Evolutionary conservation across 1,140 invertebrate species (phyloP).

Genomic region (Diorhabda carinulata): DNA sequence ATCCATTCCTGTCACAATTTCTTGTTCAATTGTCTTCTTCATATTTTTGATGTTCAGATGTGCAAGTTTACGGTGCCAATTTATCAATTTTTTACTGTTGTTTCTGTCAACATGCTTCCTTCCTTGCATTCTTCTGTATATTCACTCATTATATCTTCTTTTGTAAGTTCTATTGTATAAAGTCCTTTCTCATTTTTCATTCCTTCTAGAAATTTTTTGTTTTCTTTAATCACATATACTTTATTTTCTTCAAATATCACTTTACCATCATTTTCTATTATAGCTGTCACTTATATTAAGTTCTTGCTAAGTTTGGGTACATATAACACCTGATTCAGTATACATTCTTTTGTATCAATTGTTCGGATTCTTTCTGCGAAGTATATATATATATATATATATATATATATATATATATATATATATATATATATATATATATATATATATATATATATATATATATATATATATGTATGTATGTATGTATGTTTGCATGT

Average conservation of each 20-base stretch:
- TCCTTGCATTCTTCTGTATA: not conserved
- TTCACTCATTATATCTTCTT: too few relatives aligned
- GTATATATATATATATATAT: too few relatives aligned
- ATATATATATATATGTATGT: too few relatives aligned
- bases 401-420: too few relatives aligned
- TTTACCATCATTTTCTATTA: constrained; percentile 4
- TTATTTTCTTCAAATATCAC: constrained; percentile 5
- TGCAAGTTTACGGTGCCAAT: constrained; percentile 14
- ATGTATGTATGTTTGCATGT: too few relatives aligned
- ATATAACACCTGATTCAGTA: constrained; percentile 1
- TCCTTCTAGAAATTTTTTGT: constrained; percentile 1
- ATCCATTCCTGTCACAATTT: constrained; percentile 2
- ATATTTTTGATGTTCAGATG: constrained; percentile 14
- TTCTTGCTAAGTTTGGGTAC: not conserved
- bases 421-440: too few relatives aligned
- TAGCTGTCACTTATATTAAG: not conserved
- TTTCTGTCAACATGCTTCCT: constrained; percentile 6
- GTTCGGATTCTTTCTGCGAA: too few relatives aligned
- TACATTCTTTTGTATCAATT: too few relatives aligned
- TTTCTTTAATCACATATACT: not conserved
- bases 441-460: too few relatives aligned
- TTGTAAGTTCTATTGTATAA: not conserved
- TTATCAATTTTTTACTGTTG: not conserved
- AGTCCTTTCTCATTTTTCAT: constrained; percentile 13
- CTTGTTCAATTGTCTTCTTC: constrained; percentile 5